A percentile compares a stretch with the other conserved stretches of the same genome.
These are phyloP conservation scores for Piezodorus guildinii DNA, from an alignment of 1,140 invertebrate genomes.

Conservation along the genomic window DNA sequence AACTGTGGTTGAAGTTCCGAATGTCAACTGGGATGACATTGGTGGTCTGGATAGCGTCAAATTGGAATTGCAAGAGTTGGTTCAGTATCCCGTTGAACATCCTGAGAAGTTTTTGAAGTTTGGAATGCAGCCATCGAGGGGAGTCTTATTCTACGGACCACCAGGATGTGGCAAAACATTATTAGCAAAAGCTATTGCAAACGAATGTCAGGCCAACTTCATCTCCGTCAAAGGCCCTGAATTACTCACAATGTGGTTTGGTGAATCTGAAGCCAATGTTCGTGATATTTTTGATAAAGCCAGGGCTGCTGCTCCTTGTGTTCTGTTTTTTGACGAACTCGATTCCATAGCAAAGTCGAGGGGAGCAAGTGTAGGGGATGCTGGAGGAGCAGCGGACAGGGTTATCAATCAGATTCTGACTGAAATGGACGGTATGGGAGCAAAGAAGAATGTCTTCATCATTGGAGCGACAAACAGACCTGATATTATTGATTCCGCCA, in stretches of 20 bases:
- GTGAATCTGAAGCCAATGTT: conserved; percentile 99
- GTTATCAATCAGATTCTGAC: conserved; percentile 99
- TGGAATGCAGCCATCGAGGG: conserved; percentile 98
- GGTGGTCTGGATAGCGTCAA: conserved; percentile 95
- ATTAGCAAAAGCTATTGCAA: conserved; percentile 97
- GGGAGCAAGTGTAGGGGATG: conserved; percentile 93
- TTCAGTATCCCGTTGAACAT: conserved; percentile 98
- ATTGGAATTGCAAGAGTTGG: conserved; percentile 92
- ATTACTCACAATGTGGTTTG: conserved; percentile 99
- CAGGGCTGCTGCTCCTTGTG: conserved; percentile 96
- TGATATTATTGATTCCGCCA: conserved; percentile 80
- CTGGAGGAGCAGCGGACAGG: conserved; percentile 76
- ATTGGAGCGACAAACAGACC: conserved; percentile 72
- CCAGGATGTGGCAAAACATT: conserved; percentile 97
- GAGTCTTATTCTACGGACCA: conserved; percentile 97
- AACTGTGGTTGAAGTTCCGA: conserved; percentile 97
- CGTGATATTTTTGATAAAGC: conserved; percentile 99
- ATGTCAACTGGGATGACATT: conserved; percentile 94
- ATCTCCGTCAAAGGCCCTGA: conserved; percentile 99
- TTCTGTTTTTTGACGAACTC: conserved; percentile 98
- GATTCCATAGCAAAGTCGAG: conserved; percentile 99
- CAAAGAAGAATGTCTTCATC: conserved; percentile 99
- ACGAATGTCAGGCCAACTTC: conserved; percentile 99
- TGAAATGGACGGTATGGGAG: conserved; percentile 99
- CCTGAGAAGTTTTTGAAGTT: conserved; percentile 99